Evolutionary conservation across 2,113 vertebrate species (phyloP), one percentile per base, ranked within the genome.

Genomic region (Tenebrosternarchus preto): DNA sequence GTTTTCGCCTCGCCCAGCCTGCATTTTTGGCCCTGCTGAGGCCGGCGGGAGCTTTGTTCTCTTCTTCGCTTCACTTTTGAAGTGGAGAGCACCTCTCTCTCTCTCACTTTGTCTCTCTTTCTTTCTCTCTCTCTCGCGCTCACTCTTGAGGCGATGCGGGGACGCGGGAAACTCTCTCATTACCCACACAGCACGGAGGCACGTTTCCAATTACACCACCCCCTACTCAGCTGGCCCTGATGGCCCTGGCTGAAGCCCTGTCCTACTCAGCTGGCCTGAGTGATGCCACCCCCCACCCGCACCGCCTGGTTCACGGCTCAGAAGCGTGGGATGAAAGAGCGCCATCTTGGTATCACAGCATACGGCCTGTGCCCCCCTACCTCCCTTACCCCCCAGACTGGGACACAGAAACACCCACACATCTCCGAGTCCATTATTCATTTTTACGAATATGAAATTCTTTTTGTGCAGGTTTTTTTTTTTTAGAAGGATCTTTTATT

Each of bases 161-260:
- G 33, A 75, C 25, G 33, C 61, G 19, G 78, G 46, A 57, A 33
- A 80, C 56, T 74, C 73, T 73, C 69, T 80, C 78, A 80, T 80
- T 80, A 80, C 70, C 46, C 22, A 69, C 70, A 46, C 78, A 73
- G 78, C 78, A 66, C 73, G 78, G 78, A 27, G 59, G 78, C 78
- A 24, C 59, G 59, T 36, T 80, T 80, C 57, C 73, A 80, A 80
- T 80, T 80, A 71, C 70, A 33, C 31, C 78, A 63, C 70, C 78
- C 61, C 78, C 78, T 63, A 20, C 78, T 73, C 70, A 11, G 31
- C 31, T n/a, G n/a, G n/a, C n/a, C 43, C 19, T 4, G 57, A 36
- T 6, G 33, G 33, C n/a, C n/a, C n/a, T n/a, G n/a, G n/a, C n/a
- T n/a, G n/a, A n/a, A n/a, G n/a, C n/a, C 59, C 3, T 24, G n/a